Conservation (phyloP, 2,888 invertebrate genomes). For the Xestia sexstrigata region DNA sequence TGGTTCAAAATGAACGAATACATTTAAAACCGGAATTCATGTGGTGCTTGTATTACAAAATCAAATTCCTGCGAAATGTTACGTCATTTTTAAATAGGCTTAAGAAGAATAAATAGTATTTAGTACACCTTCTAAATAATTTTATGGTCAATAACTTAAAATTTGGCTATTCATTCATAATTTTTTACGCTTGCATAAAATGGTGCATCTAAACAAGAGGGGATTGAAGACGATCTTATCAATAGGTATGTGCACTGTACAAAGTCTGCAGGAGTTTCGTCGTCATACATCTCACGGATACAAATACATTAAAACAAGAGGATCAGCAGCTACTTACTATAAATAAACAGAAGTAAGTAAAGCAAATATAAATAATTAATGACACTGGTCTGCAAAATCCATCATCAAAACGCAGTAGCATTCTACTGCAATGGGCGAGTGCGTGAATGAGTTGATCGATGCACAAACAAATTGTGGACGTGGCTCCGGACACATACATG, state of each 20-base stretch:
- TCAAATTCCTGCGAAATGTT: slow-evolving; percentile 5
- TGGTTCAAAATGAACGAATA: slow-evolving; percentile 57
- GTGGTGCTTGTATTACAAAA: slow-evolving; percentile 36
- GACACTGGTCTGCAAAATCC: neutral
- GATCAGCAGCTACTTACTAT: neutral
- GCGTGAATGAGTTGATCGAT: neutral
- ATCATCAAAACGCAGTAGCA: neutral
- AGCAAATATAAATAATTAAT: neutral
- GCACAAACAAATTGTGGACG: too few species aligned
- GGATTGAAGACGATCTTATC: neutral
- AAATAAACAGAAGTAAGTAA: neutral
- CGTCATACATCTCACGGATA: too few species aligned
- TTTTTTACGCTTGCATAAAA: neutral
- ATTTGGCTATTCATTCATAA: neutral
- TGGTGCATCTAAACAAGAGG: neutral
- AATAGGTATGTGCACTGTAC: neutral
- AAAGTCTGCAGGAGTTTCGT: neutral
- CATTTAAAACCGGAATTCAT: slow-evolving; percentile 57
- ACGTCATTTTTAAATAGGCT: neutral
- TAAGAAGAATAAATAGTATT: neutral
- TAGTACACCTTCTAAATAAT: neutral
- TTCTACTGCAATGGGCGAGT: neutral
- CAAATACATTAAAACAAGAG: neutral
- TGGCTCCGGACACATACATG: too few species aligned
- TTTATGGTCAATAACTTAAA: neutral